These are phyloP conservation scores for Pyrgilauda ruficollis DNA, from an alignment of 2,113 vertebrate genomes.

Conservation along the genomic window DNA sequence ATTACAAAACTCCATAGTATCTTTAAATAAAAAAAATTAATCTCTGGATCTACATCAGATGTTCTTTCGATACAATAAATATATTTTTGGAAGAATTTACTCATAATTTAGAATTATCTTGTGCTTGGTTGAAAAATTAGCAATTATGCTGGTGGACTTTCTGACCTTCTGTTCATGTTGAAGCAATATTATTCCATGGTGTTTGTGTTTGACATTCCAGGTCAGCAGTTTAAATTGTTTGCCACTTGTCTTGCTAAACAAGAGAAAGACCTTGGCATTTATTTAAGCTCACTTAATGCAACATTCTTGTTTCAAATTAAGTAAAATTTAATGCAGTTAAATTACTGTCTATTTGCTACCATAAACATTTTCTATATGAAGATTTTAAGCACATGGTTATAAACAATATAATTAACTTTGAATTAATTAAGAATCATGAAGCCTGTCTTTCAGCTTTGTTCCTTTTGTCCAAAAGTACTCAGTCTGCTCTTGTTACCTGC, in stretches of 20 bases:
- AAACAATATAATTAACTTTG: constrained; percentile 75
- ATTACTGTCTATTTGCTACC: constrained; percentile 73
- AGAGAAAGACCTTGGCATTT: constrained; percentile 53
- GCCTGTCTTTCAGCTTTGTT: constrained; percentile 59
- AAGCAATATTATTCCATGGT: neutral
- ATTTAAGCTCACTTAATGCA: constrained; percentile 68
- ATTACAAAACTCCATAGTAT: neutral
- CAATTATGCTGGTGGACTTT: neutral
- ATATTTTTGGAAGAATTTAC: neutral
- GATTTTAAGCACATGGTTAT: constrained; percentile 70
- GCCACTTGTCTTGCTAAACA: constrained; percentile 58
- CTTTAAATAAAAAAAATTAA: neutral
- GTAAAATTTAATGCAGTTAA: constrained; percentile 72
- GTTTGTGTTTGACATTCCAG: constrained; percentile 3
- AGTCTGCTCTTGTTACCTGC: constrained; percentile 25
- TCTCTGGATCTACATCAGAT: neutral
- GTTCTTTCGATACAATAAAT: neutral
- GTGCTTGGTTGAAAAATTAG: neutral
- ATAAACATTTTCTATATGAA: constrained; percentile 77
- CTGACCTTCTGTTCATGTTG: neutral
- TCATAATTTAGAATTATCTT: neutral
- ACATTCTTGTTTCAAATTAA: constrained; percentile 71
- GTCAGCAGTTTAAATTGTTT: constrained; percentile 31
- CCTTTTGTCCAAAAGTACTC: constrained; percentile 56
- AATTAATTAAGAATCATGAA: constrained; percentile 71